Base-by-base conservation (phyloP, 2,797 vertebrate genomes). In the Sebastes cheni region DNA sequence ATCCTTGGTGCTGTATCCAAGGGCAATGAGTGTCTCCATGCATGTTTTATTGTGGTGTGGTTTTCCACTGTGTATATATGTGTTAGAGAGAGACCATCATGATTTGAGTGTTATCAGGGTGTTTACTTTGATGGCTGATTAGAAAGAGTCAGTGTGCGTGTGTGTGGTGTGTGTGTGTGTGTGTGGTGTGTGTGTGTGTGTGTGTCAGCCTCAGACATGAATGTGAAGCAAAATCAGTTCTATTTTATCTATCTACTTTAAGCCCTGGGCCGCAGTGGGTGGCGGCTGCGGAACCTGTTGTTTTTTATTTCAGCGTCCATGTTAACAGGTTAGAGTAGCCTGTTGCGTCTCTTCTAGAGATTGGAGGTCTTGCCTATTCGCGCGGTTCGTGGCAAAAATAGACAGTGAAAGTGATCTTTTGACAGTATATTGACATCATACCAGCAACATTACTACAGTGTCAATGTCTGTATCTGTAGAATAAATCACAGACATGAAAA, bases 41-140 rank as follows among this genome's bases (percentile, higher is more conserved):
- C 67, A 67, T 64, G 30, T 71, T 91, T 91, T 86, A 86, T 90
- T 79, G 81, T 65, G 9, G 60, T 77, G 75, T 72, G 80, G 34
- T 71, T 79, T 81, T 88, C 58, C 77, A 29, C 16, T 67, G 25
- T 60, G 55, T 23, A 4, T 32, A 39, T 66, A 70, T 58, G 13
- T 42, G 60, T 61, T 56, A 65, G 46, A 27, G 34, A 80, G 55
- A 62, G 9, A 25, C 11, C 6, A 39, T 42, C 14, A 9, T 61
- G 46, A 72, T 77, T 71, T 50, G 2, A 77, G 60, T 14, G 59
- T 71, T 50, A 72, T 87, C 55, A 78, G n/a, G 8, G 39, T 42
- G 68, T 88, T 75, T 61, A 64, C 75, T 75, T 50, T 65, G 59
- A 54, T 39, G 34, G 67, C 11, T 58, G 60, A 86, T 82, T 71